Base-by-base conservation (phyloP, 2,888 invertebrate species). In the Erebia epiphron region DNA sequence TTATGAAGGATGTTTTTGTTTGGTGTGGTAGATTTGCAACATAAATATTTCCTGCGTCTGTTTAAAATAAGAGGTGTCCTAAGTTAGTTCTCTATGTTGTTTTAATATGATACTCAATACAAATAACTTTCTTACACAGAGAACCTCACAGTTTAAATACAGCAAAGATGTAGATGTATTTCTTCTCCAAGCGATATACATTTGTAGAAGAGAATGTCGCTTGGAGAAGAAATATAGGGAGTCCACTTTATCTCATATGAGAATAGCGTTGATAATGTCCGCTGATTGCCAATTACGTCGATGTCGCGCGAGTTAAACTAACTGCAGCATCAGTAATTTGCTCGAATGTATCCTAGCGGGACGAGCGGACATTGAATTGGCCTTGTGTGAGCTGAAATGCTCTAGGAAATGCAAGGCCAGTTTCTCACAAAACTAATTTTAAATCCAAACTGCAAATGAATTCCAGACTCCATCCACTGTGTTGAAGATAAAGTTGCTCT, bases 281-380 rank as follows among this genome's bases (percentile, higher is more conserved):
- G 58, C 26, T 67, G 67, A 67, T 67, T 67, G 57, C 26, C 58
- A 67, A 67, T 67, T 67, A 67, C 67, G 67, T 65, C 54, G 13
- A 56, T 54, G 65, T 65, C 67, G 67, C 49, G 41, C 26, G 67
- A 67, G 67, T 58, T 67, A 14, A 58, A 67, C 67, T 67, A 61
- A 61, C 50, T 67, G 69, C 56, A 52, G 57, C 68, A 67, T 54
- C 69, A 69, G 68, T 73, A 69, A 73, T 73, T 73, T 71, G 69
- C 68, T 65, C 50, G 69, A 73, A 61, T 61, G 52, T 43, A 50
- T 52, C 61, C 60, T 50, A 43, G 61, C 65, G 56, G 61, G 65
- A 43, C 56, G 14, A 41, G 57, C 58, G 67, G 72, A 67, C 67
- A 69, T 66, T 72, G 58, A 63, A 72, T 69, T 72, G 63, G 69